Conservation (phyloP, 1,140 invertebrate genomes). For the Ridgeia piscesae region DNA sequence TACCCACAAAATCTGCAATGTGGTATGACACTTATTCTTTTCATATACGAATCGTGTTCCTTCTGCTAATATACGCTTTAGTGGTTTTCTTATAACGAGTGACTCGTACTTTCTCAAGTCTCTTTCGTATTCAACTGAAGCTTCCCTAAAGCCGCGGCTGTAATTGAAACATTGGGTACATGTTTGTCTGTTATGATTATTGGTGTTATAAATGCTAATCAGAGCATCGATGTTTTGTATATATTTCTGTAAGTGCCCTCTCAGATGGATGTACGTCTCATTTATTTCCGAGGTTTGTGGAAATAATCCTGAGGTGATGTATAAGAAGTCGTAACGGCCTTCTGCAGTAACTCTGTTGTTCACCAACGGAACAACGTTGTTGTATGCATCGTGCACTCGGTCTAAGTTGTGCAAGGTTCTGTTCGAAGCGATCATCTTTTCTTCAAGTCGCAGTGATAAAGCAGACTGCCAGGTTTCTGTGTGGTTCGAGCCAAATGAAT, state of each 20-base stretch:
- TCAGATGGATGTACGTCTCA: not conserved
- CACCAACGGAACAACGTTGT: not conserved
- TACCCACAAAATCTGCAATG: too few species aligned
- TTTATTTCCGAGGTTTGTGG: not conserved
- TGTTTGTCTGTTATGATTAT: not conserved
- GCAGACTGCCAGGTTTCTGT: not conserved
- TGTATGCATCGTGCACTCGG: not conserved
- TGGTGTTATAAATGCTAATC: not conserved
- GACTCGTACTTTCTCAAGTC: not conserved
- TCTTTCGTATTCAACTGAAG: not conserved
- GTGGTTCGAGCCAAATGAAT: not conserved
- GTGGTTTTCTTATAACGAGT: not conserved
- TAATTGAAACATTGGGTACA: not conserved
- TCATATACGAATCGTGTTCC: not conserved
- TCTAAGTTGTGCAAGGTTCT: not conserved
- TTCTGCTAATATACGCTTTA: not conserved
- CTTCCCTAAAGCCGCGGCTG: not conserved
- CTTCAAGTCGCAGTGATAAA: not conserved
- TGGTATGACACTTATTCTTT: too few species aligned
- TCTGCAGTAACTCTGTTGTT: not conserved
- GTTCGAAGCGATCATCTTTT: not conserved
- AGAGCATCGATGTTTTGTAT: not conserved
- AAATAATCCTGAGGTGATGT: not conserved
- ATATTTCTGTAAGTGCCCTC: not conserved
- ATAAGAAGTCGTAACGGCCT: not conserved